Percentiles rank a stretch among this genome's conserved stretches.
These are phyloP conservation scores for Hycleus cichorii DNA, from an alignment of 1,140 invertebrate species.

Conservation along the genomic window DNA sequence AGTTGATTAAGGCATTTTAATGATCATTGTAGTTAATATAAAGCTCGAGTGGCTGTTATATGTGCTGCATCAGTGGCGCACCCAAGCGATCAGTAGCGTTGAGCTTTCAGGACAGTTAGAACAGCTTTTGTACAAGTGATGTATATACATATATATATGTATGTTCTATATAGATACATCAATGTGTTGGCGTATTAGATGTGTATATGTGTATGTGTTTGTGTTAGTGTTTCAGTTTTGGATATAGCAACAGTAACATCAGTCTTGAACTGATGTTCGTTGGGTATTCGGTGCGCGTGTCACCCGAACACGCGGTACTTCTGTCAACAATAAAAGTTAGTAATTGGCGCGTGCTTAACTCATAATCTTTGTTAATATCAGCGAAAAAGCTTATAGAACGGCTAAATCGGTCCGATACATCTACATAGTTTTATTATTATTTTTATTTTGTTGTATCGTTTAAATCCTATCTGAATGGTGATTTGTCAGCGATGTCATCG, in stretches of 20 bases:
- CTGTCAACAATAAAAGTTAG: conserved; percentile 4
- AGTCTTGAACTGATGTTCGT: neutral
- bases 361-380: neutral
- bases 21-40: conserved; percentile 10
- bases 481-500: conserved; percentile 12
- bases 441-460: no score
- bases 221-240: neutral
- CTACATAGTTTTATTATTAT: no score
- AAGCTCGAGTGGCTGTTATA: conserved; percentile 13
- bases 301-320: conserved; percentile 8
- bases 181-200: no score
- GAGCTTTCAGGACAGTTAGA: conserved; percentile 7
- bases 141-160: no score
- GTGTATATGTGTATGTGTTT: neutral
- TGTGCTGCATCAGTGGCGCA: conserved; percentile 11
- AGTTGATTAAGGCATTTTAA: conserved; percentile 11
- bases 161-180: no score
- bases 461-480: neutral
- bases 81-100: conserved; percentile 10
- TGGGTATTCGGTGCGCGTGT: conserved; percentile 5
- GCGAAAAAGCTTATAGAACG: neutral
- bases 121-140: conserved; percentile 2
- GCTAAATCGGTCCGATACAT: no score
- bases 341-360: conserved; percentile 8
- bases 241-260: neutral